Base-by-base conservation (phyloP, 2,797 vertebrate genomes). In the Hippocampus kuda region DNA sequence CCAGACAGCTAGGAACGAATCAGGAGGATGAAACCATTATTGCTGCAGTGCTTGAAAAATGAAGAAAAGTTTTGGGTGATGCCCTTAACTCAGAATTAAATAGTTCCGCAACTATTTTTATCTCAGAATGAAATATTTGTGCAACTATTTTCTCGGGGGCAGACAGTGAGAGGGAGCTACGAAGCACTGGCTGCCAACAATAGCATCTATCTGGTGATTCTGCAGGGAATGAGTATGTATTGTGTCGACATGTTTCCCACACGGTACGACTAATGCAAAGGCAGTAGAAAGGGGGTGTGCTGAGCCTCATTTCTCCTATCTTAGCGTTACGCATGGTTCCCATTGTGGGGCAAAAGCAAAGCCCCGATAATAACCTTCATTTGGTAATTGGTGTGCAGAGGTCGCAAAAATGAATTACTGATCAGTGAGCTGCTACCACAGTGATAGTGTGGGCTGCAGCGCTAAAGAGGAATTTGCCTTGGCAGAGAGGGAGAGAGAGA, bases 361-460 rank as follows among this genome's bases (percentile, higher is more conserved):
- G 82, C 82, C 90, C 87, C 2, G 48, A 91, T 92, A 90, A 89
- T 90, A 94, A 91, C 82, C 89, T 91, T 89, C 86, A 89, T 91
- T 80, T 91, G 88, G 90, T 93, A 93, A 94, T 91, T 93, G 89
- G 83, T 89, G 91, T 89, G 85, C 86, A 89, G 83, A 85, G 83
- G 84, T 87, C 88, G 90, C 79, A 81, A 89, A 94, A 93, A 89
- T 89, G 91, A 93, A 93, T 93, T 91, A 91, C 89, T 91, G 91
- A 92, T 93, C 90, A 92, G 83, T 85, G 90, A 92, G 88, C 87
- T 93, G 91, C 88, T 93, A 88, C 93, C 83, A 82, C 82, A 81
- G 88, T 56, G 76, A 81, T 91, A 90, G 91, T 68, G 79, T 90
- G 91, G 91, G 86, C 76, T 68, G 85, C 83, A 90, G 80, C 70